A percentile compares a stretch with the other conserved stretches of the same genome.
Conservation (phyloP, 2,797 vertebrate species). For the Cossypha caffra region DNA sequence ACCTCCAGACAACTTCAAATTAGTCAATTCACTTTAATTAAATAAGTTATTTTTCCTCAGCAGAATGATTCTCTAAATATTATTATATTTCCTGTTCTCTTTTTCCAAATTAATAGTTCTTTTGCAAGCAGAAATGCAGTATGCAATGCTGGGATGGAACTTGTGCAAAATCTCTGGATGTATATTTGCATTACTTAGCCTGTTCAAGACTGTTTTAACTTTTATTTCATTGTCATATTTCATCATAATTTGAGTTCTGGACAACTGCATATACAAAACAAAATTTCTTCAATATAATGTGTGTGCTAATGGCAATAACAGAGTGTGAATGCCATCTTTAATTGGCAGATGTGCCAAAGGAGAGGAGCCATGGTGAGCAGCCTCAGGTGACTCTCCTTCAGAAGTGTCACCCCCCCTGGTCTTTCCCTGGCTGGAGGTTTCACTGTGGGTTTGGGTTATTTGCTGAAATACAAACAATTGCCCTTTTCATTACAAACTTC, state of each 20-base stretch:
- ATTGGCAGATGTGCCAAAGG: neutral
- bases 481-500: neutral
- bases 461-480: neutral
- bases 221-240: neutral
- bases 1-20: conserved; percentile 4
- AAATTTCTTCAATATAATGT: neutral
- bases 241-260: neutral
- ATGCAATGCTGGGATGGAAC: neutral
- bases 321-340: neutral
- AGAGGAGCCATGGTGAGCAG: neutral
- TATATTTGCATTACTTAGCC: neutral
- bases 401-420: neutral
- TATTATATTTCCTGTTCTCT: neutral
- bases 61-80: neutral
- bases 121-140: neutral
- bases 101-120: neutral
- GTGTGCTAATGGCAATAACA: neutral
- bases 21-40: conserved; percentile 9
- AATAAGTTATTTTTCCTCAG: conserved; percentile 13
- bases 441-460: neutral
- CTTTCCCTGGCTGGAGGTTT: neutral
- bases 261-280: neutral
- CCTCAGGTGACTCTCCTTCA: neutral
- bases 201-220: neutral
- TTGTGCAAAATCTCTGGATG: neutral